phyloP scores from a whole-genome alignment of 2,888 invertebrate species.

The Linnaemya tessellans region DNA sequence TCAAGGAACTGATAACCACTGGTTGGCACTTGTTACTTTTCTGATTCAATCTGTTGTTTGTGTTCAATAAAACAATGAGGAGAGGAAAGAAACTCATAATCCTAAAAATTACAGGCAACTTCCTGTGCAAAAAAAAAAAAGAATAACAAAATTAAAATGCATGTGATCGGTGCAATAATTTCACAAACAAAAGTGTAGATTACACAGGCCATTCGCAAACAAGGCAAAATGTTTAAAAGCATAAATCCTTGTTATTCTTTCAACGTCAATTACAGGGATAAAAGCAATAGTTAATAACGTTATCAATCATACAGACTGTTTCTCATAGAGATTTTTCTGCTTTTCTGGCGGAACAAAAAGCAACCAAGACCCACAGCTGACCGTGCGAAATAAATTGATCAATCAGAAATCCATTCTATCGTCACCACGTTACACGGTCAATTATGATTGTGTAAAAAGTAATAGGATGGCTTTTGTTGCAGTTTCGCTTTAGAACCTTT shows the following conservation, averaged over 20 bases:
- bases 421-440: constrained; percentile 25
- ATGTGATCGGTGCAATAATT: constrained; percentile 55
- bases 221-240: constrained; percentile 46
- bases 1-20: constrained; percentile 23
- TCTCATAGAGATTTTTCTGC: constrained; percentile 40
- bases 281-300: constrained; percentile 43
- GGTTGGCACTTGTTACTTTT: constrained; percentile 61
- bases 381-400: constrained; percentile 65
- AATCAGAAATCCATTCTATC: constrained; percentile 19
- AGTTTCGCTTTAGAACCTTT: constrained; percentile 4
- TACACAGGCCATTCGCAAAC: constrained; percentile 35
- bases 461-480: constrained; percentile 17
- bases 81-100: constrained; percentile 65
- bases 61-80: constrained; percentile 12
- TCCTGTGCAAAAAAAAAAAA: constrained; percentile 65
- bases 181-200: background rate
- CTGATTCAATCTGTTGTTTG: constrained; percentile 52
- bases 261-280: constrained; percentile 48
- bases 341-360: background rate
- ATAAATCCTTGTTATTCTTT: constrained; percentile 71
- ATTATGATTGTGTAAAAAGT: constrained; percentile 19
- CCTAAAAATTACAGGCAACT: constrained; percentile 71
- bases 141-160: background rate
- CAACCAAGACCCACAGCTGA: constrained; percentile 44
- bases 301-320: constrained; percentile 42